Conservation (phyloP, 1,140 invertebrate genomes). For the Scaptomyza hsui region DNA sequence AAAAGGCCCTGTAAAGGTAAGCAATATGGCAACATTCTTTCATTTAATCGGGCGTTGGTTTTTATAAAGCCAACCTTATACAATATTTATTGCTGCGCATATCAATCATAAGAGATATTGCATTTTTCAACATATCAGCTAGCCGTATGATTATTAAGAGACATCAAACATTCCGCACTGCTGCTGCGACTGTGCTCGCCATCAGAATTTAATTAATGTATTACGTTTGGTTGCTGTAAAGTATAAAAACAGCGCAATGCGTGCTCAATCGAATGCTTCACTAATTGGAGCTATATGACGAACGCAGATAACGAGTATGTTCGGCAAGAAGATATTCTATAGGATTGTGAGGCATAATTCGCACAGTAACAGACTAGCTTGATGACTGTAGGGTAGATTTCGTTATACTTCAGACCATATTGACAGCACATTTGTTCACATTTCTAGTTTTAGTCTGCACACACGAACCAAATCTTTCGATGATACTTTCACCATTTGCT, state of each 20-base stretch:
- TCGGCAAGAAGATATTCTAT: neutral
- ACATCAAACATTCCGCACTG: too few relatives aligned
- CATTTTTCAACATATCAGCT: neutral
- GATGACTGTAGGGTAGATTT: too few relatives aligned
- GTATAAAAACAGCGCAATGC: neutral
- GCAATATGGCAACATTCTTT: too few relatives aligned
- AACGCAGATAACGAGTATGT: neutral
- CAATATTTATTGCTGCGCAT: too few relatives aligned
- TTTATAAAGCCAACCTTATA: too few relatives aligned
- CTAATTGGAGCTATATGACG: neutral
- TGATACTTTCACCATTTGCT: slow-evolving; percentile 6
- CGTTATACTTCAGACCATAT: neutral
- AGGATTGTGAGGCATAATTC: neutral
- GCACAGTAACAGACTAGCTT: too few relatives aligned
- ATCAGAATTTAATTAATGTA: slow-evolving; percentile 2
- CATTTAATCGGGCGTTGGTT: too few relatives aligned
- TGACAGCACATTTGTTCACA: neutral
- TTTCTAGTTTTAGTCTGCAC: neutral
- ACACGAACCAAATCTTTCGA: neutral
- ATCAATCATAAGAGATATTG: too few relatives aligned
- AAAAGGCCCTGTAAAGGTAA: too few relatives aligned
- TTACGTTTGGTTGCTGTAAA: neutral
- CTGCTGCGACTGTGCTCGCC: neutral
- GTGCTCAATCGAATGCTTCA: neutral
- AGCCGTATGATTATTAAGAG: neutral